Base-by-base conservation (phyloP, 35 echinoderm and acorn worm genomes). In the Heliocidaris erythrogramma region DNA sequence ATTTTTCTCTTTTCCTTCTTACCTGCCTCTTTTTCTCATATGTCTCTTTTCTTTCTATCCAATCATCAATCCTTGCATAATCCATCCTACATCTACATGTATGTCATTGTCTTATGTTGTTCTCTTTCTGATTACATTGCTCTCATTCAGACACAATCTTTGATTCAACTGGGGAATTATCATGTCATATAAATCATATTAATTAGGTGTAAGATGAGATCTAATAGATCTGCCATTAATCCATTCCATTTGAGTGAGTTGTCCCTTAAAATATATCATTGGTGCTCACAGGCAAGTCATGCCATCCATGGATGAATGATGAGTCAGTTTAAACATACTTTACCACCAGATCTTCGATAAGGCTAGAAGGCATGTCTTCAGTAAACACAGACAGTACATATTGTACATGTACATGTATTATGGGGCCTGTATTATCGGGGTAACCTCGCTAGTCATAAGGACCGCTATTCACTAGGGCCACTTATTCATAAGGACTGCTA, bases 191-290 rank as follows among this genome's bases (percentile, higher is more conserved):
- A 78, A 78, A 78, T 78, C 65, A 78, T 27, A 78, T 78, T n/a
- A 78, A 78, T 78, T 78, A 78, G 65, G 65, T 78, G 65, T n/a
- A 78, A 78, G 65, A 78, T 78, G 65, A 78, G 65, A 78, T 24
- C 65, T 78, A n/a, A 78, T 42, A 42, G 35, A 42, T 78, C 65
- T 78, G 65, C 27, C 21, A 78, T 78, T 18, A 27, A 78, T 78
- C 65, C 27, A 21, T 78, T 78, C 65, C n/a, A 78, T 4, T 78
- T 78, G 21, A 27, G 65, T n/a, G 65, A 78, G 7, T n/a, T 78
- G 65, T 78, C 18, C 65, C 65, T 78, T 78, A 27, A 78, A 78
- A 56, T 78, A 17, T 42, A 21, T 78, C 27, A 24, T 78, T 27
- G 65, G 21, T 78, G 65, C 65, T 78, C 65, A 78, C 21, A 78